phyloP scores from a whole-genome alignment of 2,888 invertebrate species.

The Melieria omissa region DNA sequence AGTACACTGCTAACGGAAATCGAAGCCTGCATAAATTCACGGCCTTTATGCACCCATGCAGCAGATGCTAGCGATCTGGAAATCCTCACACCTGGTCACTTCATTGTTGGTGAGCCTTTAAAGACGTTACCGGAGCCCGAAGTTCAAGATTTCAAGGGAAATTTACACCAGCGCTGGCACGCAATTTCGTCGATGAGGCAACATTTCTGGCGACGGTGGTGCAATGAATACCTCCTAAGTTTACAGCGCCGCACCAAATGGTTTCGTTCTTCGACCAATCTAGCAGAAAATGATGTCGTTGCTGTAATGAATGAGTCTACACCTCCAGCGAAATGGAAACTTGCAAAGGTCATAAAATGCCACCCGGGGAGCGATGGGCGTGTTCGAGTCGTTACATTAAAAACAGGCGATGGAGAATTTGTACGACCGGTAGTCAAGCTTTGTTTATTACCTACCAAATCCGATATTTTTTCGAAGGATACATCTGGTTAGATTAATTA shows the following conservation, averaged over 20 bases:
- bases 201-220: slow-evolving; percentile 34
- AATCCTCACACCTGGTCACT: no score
- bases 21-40: no score
- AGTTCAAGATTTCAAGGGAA: no score
- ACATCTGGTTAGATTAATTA: no score
- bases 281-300: slow-evolving; percentile 8
- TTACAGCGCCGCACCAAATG: slow-evolving; percentile 29
- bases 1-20: no score
- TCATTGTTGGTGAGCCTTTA: no score
- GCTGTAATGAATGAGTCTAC: slow-evolving; percentile 16
- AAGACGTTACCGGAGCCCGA: no score
- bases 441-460: slow-evolving; percentile 5
- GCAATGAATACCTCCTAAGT: slow-evolving; percentile 20
- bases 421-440: slow-evolving; percentile 18
- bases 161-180: slow-evolving; percentile 11
- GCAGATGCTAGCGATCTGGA: no score
- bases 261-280: slow-evolving; percentile 10
- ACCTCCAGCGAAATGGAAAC: slow-evolving; percentile 23
- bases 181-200: slow-evolving; percentile 23
- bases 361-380: slow-evolving; percentile 26
- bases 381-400: slow-evolving; percentile 17
- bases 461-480: neutral
- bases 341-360: slow-evolving; percentile 18
- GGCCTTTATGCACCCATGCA: no score
- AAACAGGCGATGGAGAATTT: slow-evolving; percentile 11